phyloP scores from a whole-genome alignment of 1,140 invertebrate genomes.

The Calliopsis andreniformis region DNA sequence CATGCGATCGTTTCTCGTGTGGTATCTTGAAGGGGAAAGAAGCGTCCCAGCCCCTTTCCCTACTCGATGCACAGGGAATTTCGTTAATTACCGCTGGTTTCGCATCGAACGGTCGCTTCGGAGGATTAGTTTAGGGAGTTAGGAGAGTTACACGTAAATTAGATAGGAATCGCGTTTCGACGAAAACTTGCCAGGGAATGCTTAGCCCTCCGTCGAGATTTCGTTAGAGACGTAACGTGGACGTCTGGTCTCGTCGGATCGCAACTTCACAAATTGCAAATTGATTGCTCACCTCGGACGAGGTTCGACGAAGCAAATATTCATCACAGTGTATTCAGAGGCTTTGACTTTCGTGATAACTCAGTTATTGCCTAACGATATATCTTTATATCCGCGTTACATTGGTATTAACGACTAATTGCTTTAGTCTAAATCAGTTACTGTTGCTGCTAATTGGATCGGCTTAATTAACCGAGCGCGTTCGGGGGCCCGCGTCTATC shows the following conservation, averaged over 20 bases:
- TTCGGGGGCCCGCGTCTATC: background rate
- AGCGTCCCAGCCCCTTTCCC: background rate
- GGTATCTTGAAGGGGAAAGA: background rate
- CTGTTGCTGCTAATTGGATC: constrained; percentile 37
- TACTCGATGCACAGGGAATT: background rate
- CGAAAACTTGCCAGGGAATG: background rate
- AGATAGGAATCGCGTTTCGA: background rate
- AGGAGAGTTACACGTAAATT: background rate
- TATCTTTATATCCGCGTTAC: background rate
- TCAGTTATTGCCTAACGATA: background rate
- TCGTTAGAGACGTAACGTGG: background rate
- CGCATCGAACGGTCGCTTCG: background rate
- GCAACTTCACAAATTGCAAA: background rate
- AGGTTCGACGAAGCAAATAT: too few species aligned
- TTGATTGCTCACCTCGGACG: background rate
- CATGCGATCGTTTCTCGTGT: background rate
- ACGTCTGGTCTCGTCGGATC: background rate
- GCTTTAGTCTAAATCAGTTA: constrained; percentile 38
- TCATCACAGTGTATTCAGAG: too few species aligned
- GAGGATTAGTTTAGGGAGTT: background rate
- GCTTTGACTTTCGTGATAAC: too few species aligned
- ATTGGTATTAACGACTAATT: constrained; percentile 32
- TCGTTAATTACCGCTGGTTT: background rate
- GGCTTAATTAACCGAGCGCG: constrained; percentile 32
- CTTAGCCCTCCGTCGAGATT: background rate